phyloP scores from a whole-genome alignment of 2,113 vertebrate genomes.

The Pteronura brasiliensis region DNA sequence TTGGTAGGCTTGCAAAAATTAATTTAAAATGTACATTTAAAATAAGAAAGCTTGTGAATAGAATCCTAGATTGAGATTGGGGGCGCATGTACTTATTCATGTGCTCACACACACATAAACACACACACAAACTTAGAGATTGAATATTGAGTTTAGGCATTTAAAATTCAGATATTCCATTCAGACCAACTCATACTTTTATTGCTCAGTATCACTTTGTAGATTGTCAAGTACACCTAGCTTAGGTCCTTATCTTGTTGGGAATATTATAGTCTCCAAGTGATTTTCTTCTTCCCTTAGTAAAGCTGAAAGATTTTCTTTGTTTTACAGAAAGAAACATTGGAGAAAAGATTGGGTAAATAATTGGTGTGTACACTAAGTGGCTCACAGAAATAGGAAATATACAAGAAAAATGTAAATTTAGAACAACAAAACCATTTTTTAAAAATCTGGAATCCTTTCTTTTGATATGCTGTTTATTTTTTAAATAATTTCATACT shows the following conservation, averaged over 20 bases:
- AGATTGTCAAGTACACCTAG: neutral
- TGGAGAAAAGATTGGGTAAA: neutral
- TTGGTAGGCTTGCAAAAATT: slow-evolving; percentile 57
- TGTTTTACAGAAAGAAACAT: slow-evolving; percentile 11
- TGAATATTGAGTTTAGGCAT: neutral
- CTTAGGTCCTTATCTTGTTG: slow-evolving; percentile 50
- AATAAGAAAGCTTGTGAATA: slow-evolving; percentile 41
- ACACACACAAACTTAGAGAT: neutral
- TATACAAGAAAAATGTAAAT: neutral
- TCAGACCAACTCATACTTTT: neutral
- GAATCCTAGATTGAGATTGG: slow-evolving; percentile 27
- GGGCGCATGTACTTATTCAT: neutral
- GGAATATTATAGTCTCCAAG: neutral
- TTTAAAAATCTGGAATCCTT: neutral
- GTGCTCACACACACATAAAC: neutral
- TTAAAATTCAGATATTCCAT: slow-evolving; percentile 33
- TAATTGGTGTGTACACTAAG: neutral
- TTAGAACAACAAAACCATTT: neutral
- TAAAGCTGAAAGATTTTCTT: slow-evolving; percentile 44
- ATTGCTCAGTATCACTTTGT: neutral
- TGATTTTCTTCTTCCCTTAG: slow-evolving; percentile 7
- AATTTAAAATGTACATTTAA: slow-evolving; percentile 63
- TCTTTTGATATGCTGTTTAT: neutral
- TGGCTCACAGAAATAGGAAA: neutral
- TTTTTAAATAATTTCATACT: neutral